These are phyloP conservation scores for Meriones psammophilus DNA, from an alignment of 2,797 vertebrate species.

Conservation along the genomic window DNA sequence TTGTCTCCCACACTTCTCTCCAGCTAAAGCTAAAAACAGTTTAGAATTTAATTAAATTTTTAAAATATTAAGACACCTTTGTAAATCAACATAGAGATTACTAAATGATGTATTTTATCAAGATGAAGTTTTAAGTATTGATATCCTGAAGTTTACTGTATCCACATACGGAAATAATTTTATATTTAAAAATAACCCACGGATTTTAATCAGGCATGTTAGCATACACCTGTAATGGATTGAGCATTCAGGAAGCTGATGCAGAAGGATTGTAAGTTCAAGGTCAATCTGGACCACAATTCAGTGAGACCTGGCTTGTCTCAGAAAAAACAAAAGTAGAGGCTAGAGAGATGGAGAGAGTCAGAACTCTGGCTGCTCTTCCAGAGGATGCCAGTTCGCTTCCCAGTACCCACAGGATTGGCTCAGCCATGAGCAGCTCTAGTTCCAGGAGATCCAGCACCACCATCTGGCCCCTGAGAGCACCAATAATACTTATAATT, in stretches of 20 bases:
- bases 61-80: conserved; percentile 31
- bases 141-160: conserved; percentile 35
- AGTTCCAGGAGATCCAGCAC: neutral
- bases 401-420: neutral
- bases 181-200: conserved; percentile 47
- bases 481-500: too few species aligned
- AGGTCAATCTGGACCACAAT: neutral
- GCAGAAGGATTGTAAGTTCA: neutral
- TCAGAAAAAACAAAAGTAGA: neutral
- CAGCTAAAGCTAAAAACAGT: conserved; percentile 32
- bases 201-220: neutral
- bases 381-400: neutral
- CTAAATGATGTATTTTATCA: conserved; percentile 31
- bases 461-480: neutral
- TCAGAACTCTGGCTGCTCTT: neutral
- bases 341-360: neutral
- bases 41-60: conserved; percentile 28
- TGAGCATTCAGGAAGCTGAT: neutral
- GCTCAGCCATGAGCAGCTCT: neutral
- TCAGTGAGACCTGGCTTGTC: neutral
- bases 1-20: neutral
- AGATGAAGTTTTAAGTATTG: conserved; percentile 53
- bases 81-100: neutral
- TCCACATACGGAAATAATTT: conserved; percentile 68
- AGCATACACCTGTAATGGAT: neutral